phyloP scores from a whole-genome alignment of 2,888 invertebrate species.

The Magallana nippona region DNA sequence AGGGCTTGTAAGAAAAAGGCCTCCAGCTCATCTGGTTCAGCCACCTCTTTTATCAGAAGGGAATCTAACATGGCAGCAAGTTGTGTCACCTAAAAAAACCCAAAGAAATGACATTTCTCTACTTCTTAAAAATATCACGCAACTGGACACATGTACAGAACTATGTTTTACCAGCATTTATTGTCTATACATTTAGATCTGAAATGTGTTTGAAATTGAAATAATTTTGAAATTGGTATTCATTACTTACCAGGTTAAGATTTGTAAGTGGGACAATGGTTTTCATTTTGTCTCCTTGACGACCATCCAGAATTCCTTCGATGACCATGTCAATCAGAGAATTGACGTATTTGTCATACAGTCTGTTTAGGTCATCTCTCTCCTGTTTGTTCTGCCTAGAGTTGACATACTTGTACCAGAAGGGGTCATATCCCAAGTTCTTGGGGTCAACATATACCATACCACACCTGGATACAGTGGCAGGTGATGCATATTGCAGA shows the following conservation, averaged over 20 bases:
- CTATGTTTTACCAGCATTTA: too few relatives aligned
- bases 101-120: not conserved
- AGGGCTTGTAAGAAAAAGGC: constrained; percentile 88
- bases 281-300: constrained; percentile 85
- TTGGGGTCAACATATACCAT: constrained; percentile 97
- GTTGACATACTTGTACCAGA: constrained; percentile 90
- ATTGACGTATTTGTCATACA: constrained; percentile 89
- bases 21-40: constrained; percentile 83
- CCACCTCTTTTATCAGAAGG: constrained; percentile 80
- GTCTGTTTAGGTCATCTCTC: constrained; percentile 74
- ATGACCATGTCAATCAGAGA: constrained; percentile 86
- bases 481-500: constrained; percentile 93
- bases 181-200: not conserved
- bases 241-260: constrained; percentile 87
- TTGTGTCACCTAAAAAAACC: constrained; percentile 85
- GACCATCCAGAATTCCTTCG: constrained; percentile 86
- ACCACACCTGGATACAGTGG: constrained; percentile 94
- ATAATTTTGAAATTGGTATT: not conserved
- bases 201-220: not conserved
- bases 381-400: constrained; percentile 70
- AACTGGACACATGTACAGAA: too few relatives aligned
- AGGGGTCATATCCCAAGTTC: constrained; percentile 91
- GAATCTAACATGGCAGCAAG: constrained; percentile 90
- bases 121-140: too few relatives aligned
- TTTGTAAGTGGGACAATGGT: constrained; percentile 91